These are phyloP conservation scores for Nyctibius bracteatus DNA, from an alignment of 2,113 vertebrate genomes.

Conservation along the genomic window DNA sequence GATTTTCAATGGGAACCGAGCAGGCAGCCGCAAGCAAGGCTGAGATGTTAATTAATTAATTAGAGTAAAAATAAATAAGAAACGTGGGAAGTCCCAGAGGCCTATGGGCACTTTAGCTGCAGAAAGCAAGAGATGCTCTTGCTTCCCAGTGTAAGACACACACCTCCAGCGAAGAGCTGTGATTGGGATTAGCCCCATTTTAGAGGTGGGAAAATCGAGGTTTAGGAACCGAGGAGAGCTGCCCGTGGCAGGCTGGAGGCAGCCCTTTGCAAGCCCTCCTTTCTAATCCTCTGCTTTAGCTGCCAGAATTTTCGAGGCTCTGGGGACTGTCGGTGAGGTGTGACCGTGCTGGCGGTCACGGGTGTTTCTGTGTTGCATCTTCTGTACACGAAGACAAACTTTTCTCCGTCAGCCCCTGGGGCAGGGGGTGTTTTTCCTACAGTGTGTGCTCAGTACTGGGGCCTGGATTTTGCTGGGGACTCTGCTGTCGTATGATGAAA, in stretches of 20 bases:
- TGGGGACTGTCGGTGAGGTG: background rate
- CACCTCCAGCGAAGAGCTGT: background rate
- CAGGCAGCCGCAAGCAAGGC: background rate
- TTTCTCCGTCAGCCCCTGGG: background rate
- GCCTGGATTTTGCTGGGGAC: background rate
- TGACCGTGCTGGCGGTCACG: accelerated
- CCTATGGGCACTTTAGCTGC: background rate
- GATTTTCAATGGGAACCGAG: background rate
- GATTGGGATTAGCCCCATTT: background rate
- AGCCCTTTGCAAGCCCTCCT: background rate
- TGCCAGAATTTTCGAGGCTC: background rate
- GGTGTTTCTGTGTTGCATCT: background rate
- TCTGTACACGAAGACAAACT: background rate
- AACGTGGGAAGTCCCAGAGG: background rate
- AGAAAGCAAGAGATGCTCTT: background rate
- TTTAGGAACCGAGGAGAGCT: background rate
- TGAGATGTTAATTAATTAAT: background rate
- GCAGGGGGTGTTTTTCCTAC: background rate
- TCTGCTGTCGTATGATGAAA: background rate
- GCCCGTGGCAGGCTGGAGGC: background rate
- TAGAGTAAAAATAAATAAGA: background rate
- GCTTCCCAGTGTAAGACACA: background rate
- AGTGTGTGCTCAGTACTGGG: background rate
- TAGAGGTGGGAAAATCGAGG: background rate
- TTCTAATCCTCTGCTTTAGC: background rate